These are phyloP conservation scores for Tipula helvola DNA, from an alignment of 2,888 invertebrate species.

Conservation along the genomic window DNA sequence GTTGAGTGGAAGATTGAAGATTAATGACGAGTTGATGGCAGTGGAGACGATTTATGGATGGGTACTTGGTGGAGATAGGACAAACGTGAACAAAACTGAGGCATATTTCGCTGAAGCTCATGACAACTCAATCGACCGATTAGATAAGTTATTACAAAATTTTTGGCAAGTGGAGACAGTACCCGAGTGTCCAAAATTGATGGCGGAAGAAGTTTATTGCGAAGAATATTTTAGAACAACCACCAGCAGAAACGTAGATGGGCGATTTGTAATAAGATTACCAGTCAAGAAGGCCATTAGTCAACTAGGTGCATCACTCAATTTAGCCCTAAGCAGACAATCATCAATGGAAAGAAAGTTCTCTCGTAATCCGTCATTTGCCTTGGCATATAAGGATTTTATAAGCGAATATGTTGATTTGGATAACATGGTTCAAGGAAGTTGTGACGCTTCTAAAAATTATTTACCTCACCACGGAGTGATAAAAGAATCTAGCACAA, in stretches of 20 bases:
- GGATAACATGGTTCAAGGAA: not conserved
- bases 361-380: not conserved
- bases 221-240: not conserved
- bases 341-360: not conserved
- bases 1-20: no score
- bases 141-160: not conserved
- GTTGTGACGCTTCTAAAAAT: not conserved
- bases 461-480: not conserved
- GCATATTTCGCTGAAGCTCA: not conserved
- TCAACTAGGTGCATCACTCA: not conserved
- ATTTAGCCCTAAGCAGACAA: not conserved
- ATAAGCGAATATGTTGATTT: not conserved
- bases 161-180: not conserved
- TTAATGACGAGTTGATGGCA: not conserved
- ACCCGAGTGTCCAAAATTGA: not conserved
- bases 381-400: not conserved
- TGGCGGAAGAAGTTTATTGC: not conserved
- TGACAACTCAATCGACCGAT: not conserved
- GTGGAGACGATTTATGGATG: not conserved
- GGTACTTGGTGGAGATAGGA: no score
- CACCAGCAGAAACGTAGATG: not conserved
- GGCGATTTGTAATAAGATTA: not conserved
- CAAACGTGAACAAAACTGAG: no score
- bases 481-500: not conserved
- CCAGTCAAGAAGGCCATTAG: not conserved